A percentile compares a stretch with the other conserved stretches of the same genome.
Evolutionary conservation across 1,140 invertebrate species (phyloP).

Genomic region (Sinella curviseta): DNA sequence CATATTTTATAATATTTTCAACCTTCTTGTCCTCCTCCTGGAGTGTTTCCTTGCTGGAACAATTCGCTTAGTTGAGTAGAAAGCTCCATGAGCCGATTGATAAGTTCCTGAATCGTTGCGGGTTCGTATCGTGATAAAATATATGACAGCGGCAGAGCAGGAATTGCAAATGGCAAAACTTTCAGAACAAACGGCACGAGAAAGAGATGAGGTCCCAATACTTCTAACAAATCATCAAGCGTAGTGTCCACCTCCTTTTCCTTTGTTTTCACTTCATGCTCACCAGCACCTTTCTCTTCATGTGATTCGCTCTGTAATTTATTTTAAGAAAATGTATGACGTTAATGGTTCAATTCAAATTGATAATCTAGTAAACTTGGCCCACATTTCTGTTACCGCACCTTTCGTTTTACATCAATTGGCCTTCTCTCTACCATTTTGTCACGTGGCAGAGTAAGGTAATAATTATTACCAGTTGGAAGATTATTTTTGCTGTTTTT

Average conservation of each 20-base stretch:
- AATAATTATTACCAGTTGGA: no score
- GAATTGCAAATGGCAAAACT: not conserved
- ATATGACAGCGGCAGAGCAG: not conserved
- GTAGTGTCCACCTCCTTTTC: slow-evolving; percentile 3
- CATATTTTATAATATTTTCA: not conserved
- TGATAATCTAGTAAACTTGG: no score
- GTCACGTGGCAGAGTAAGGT: no score
- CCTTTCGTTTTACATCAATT: no score
- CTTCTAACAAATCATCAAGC: not conserved
- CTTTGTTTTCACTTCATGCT: no score
- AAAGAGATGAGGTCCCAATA: not conserved
- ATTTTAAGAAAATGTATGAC: no score
- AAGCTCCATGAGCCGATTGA: not conserved
- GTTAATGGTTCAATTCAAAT: no score
- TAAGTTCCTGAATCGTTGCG: not conserved
- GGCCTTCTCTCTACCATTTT: no score
- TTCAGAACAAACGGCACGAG: not conserved
- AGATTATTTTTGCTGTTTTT: no score
- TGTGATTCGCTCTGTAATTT: no score
- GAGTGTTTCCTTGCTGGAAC: not conserved
- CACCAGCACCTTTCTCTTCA: no score
- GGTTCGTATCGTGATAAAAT: not conserved
- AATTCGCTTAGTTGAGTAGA: not conserved
- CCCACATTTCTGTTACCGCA: no score
- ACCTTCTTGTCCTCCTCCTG: not conserved